Percentiles rank a stretch among this genome's conserved stretches.
Evolutionary conservation across 2,113 vertebrate species (phyloP).

Genomic region (Ochotona princeps): DNA sequence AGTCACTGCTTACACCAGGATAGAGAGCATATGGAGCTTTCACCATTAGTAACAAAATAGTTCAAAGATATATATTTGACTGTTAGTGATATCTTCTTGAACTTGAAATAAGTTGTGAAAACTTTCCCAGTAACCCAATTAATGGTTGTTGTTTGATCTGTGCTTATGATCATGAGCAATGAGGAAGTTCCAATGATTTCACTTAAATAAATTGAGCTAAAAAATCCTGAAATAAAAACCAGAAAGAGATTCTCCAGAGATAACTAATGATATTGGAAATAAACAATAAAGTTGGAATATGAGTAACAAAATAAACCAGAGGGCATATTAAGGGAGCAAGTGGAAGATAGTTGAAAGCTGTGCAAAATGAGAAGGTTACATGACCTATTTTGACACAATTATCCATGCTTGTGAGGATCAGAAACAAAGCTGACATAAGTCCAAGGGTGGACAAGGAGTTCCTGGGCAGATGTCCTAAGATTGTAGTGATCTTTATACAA

Average conservation of each 20-base stretch:
- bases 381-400: neutral
- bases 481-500: neutral
- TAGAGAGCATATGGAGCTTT: neutral
- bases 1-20: neutral
- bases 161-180: neutral
- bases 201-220: neutral
- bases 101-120: conserved; percentile 8
- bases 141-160: neutral
- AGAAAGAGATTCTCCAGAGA: neutral
- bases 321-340: neutral
- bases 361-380: neutral
- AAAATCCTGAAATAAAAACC: neutral
- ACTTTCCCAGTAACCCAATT: neutral
- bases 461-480: neutral
- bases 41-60: neutral
- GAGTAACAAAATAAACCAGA: neutral
- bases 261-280: neutral
- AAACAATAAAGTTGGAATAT: neutral
- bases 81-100: conserved; percentile 3
- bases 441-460: neutral
- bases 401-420: neutral
- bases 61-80: conserved; percentile 12
- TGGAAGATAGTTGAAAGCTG: neutral
- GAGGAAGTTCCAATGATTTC: neutral
- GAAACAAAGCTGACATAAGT: neutral